Evolutionary conservation across 2,888 invertebrate species (phyloP), one percentile per base, ranked within the genome.

Genomic region (Lasioglossum leucozonium): DNA sequence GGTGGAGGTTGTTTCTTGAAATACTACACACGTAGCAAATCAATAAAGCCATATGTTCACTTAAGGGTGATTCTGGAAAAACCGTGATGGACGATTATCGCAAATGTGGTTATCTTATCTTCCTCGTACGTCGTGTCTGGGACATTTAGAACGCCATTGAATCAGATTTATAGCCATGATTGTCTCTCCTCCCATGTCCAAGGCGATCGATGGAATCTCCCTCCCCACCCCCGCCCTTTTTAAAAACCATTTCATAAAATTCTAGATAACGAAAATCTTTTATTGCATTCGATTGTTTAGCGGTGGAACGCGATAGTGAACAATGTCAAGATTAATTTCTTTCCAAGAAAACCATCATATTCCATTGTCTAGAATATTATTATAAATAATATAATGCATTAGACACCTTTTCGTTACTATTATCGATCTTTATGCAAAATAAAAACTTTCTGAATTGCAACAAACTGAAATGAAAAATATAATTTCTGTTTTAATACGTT

Each of bases 51-150:
- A 88, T 87, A 90, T 87, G 90, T 85, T 90, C 81, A 77, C 81
- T 84, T 83, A 82, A 79, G 67, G 67, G 76, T 69, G 65, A 84
- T 84, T 78, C 67, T 69, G 67, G 76, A 82, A 89, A 88, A 89
- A 85, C 80, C 79, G 74, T 75, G 87, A 72, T 76, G 75, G 78
- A 84, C 81, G 87, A 85, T 85, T 80, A 89, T 89, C 86, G 84
- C 89, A 88, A 82, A 82, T 82, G 83, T 47, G 72, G 81, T 88
- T 89, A 89, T 89, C 89, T 89, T 89, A 89, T 89, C 89, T 82
- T 37, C 22, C 76, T 73, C 77, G 58, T 82, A 82, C 77, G 76
- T 72, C 79, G 65, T 34, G 79, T 81, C 84, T 73, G 81, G 79
- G 37, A 84, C 80, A 77, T 79, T 79, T 82, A 71, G 75, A 82